Base-by-base conservation (phyloP, 1,140 invertebrate genomes). In the Cydia fagiglandana region DNA sequence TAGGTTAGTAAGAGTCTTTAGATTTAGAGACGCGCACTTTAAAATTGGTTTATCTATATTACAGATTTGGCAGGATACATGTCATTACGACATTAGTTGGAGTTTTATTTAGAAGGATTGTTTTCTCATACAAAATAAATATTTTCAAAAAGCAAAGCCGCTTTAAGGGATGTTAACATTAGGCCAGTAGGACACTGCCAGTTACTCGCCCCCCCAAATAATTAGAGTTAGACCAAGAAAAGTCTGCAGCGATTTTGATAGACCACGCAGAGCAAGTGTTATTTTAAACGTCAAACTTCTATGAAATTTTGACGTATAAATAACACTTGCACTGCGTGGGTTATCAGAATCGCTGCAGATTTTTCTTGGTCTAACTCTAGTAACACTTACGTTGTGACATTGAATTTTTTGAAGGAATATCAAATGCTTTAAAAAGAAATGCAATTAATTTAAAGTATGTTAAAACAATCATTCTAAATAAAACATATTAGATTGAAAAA, bases 11-110 rank as follows among this genome's bases (percentile, higher is more conserved):
- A 41, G 41, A 41, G 7, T 10, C 41, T 41, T 41, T 12, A 41
- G 7, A 41, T 41, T 41, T 41, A 41, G 41, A 9, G 38, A 9
- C 4, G 45, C 45, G 45, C 45, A 47, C 9, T 47, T 47, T 15
- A 47, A 47, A 47, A 47, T 0, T 47, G 12, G 12, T 47, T 47
- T 4, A 47, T 47, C 45, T 13, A 34, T n/a, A 64, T 73, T 61
- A 45, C n/a, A 73, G 77, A 84, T 87, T 87, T 85, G 83, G 86
- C 84, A 84, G 81, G 85, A 83, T 45, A 70, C 66, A 45, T 70
- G 66, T 70, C 66, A 38, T 34, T 38, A 5, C 2, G 66, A 70
- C 66, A 70, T 38, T 70, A 24, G 50, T 53, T 17, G 1, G 10
- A 12, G 41, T 47, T 24, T 73, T 41, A 17, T 73, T 73, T 28